Evolutionary conservation across 2,113 vertebrate genomes (phyloP), one percentile per base, ranked within the genome.

Genomic region (Speoplatyrhinus poulsoni): DNA sequence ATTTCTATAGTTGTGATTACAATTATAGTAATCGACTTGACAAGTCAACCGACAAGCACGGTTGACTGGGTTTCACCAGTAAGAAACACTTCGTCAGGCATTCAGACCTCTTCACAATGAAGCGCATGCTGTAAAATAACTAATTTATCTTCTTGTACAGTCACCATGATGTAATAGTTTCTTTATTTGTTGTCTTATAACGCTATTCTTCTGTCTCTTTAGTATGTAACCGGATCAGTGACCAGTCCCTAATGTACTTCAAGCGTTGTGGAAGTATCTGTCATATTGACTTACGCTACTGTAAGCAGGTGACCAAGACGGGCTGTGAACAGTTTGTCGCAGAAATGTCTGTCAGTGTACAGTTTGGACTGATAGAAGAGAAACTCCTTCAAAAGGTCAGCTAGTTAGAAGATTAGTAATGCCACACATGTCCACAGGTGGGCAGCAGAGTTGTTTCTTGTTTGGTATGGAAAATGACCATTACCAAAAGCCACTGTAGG

Each of bases 211-310:
- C 62, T 76, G 67, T 79, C 65, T 53, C 11, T 46, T 2, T 90
- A 99, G 97, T 96, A 86, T 99, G 97, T 90, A 96, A 96, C 93
- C 93, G 94, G 89, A 95, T 98, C 63, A 98, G 95, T 68, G 97
- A 97, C 87, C 96, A 95, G 91, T 96, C 95, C 76, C 94, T 98
- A 93, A 95, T 94, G 79, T 99, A 95, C 89, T 98, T 99, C 92
- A 98, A 99, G 89, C 96, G 96, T 63, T 98, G 96, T 55, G 96
- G 96, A 12, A 98, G 95, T 86, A 96, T 99, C 89, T 97, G 95
- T 87, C 95, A 94, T 71, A 99, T 98, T 46, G 96, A 99, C 92
- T 90, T 99, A 89, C 94, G 96, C 70, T 98, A 94, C 94, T 99
- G 96, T 93, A 97, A 97, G 89, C 95, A 97, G 83, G 96, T 99